Evolutionary conservation across 2,797 vertebrate genomes (phyloP).

Genomic region (Mionectes olivaceus): DNA sequence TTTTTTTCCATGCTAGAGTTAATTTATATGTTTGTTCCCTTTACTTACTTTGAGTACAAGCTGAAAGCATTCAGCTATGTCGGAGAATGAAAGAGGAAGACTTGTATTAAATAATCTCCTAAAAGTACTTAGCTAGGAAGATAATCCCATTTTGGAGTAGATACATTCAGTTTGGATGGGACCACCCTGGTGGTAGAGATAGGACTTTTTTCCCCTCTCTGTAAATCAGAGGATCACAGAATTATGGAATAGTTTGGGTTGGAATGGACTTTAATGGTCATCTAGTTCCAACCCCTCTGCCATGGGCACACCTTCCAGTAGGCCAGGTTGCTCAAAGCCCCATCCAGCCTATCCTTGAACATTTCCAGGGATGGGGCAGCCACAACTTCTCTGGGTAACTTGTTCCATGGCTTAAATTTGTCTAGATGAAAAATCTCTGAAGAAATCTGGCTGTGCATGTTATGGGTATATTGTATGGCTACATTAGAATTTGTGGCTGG

Average conservation of each 20-base stretch:
- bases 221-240: background rate
- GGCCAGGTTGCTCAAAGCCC: background rate
- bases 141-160: background rate
- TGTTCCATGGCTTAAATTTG: background rate
- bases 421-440: background rate
- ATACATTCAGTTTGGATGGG: background rate
- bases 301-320: background rate
- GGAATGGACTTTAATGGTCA: background rate
- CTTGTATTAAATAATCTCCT: background rate
- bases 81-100: background rate
- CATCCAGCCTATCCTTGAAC: background rate
- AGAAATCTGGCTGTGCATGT: background rate
- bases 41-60: background rate
- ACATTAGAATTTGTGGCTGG: background rate
- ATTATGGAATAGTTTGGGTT: background rate
- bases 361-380: background rate
- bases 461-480: background rate
- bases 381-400: background rate
- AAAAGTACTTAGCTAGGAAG: background rate
- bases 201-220: background rate
- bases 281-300: background rate
- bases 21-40: background rate
- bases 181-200: background rate
- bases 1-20: background rate
- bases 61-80: background rate